These are phyloP conservation scores for Arremon aurantiirostris DNA, from an alignment of 2,797 vertebrate species.

Conservation along the genomic window DNA sequence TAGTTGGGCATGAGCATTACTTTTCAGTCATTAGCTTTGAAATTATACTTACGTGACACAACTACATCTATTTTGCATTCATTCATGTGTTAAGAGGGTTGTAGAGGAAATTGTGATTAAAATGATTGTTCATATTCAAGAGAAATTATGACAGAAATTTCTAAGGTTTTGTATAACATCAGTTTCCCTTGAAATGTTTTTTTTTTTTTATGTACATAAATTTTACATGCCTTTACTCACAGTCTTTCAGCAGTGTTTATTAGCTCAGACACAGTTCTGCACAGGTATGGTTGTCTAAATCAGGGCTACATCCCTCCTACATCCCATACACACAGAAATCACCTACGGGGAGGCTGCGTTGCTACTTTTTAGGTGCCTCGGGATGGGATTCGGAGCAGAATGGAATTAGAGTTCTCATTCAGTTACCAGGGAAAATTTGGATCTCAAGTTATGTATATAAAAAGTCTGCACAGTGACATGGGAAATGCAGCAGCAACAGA, in stretches of 20 bases:
- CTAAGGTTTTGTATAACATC: neutral
- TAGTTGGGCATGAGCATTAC: neutral
- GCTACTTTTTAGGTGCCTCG: neutral
- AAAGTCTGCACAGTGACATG: neutral
- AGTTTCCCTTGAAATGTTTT: neutral
- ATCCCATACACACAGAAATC: neutral
- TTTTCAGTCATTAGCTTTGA: neutral
- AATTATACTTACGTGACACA: neutral
- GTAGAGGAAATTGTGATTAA: slow-evolving; percentile 20
- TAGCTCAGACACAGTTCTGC: neutral
- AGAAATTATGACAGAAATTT: neutral
- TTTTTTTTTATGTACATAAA: neutral
- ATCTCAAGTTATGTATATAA: neutral
- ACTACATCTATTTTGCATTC: neutral
- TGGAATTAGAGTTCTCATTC: neutral
- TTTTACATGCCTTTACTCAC: neutral
- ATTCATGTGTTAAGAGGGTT: neutral
- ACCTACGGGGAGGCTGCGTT: neutral
- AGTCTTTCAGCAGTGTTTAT: neutral
- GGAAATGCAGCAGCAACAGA: neutral
- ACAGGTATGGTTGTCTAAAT: neutral
- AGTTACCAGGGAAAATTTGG: neutral
- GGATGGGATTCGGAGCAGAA: neutral
- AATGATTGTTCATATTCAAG: slow-evolving; percentile 16
- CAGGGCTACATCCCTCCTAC: neutral